Percentiles rank a stretch among this genome's conserved stretches.
phyloP scores from a whole-genome alignment of 2,113 vertebrate species.

The Mirounga angustirostris region DNA sequence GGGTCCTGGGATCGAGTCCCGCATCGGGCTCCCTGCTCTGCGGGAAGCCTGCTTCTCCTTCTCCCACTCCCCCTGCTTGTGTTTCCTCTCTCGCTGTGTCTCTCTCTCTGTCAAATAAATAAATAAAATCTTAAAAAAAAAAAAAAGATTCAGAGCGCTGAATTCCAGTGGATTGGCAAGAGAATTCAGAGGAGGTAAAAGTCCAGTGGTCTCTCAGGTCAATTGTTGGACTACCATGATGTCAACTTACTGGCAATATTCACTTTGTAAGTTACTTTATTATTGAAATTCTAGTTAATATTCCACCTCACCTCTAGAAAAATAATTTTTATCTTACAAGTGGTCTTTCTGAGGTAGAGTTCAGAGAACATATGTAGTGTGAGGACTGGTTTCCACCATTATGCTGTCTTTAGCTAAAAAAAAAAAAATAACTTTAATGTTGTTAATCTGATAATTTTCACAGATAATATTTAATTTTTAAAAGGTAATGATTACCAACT shows the following conservation, averaged over 20 bases:
- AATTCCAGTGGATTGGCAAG: not conserved
- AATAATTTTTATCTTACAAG: not conserved
- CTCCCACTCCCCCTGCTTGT: too few relatives aligned
- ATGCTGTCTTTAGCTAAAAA: not conserved
- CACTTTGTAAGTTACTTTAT: not conserved
- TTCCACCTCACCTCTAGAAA: not conserved
- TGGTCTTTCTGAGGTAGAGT: not conserved
- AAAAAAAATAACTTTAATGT: constrained; percentile 21
- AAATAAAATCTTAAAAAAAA: too few relatives aligned
- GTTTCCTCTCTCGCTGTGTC: too few relatives aligned
- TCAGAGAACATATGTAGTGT: not conserved
- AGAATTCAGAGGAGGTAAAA: not conserved
- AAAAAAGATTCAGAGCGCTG: not conserved
- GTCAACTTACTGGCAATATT: not conserved
- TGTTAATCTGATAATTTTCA: constrained; percentile 45
- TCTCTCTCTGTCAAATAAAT: too few relatives aligned
- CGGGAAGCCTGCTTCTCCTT: too few relatives aligned
- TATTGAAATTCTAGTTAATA: constrained; percentile 13
- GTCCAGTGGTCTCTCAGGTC: not conserved
- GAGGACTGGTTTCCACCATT: not conserved
- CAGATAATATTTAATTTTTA: constrained; percentile 42
- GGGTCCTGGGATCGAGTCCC: too few relatives aligned
- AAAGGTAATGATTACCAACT: constrained; percentile 38
- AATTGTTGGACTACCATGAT: not conserved
- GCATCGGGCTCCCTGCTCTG: too few relatives aligned